phyloP scores from a whole-genome alignment of 2,888 invertebrate species.

The Gymnocheta viridis region DNA sequence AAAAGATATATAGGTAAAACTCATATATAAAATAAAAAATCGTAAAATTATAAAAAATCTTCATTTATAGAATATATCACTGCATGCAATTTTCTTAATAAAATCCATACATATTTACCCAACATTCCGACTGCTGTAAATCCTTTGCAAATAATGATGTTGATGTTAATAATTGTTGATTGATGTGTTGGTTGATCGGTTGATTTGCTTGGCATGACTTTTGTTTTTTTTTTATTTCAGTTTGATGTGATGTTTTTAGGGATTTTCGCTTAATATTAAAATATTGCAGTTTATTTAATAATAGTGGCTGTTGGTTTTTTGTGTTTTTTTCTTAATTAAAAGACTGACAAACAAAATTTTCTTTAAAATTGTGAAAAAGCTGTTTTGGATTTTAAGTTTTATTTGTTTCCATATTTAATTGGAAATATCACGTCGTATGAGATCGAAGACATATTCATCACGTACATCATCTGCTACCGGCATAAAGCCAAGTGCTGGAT shows the following conservation, averaged over 20 bases:
- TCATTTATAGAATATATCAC: constrained; percentile 58
- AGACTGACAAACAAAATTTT: constrained; percentile 46
- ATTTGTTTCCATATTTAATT: constrained; percentile 71
- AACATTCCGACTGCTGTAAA: constrained; percentile 27
- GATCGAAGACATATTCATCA: constrained; percentile 80
- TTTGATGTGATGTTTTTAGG: constrained; percentile 43
- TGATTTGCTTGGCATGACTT: constrained; percentile 53
- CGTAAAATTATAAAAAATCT: constrained; percentile 38
- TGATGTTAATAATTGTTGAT: constrained; percentile 27
- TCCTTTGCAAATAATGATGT: constrained; percentile 8
- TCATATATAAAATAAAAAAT: constrained; percentile 51
- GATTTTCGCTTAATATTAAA: constrained; percentile 64
- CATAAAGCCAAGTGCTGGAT: constrained; percentile 78
- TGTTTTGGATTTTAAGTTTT: constrained; percentile 59
- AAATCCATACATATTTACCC: constrained; percentile 62
- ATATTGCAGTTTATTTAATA: constrained; percentile 53
- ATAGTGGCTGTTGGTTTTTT: constrained; percentile 44
- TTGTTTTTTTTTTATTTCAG: constrained; percentile 3
- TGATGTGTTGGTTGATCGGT: background rate
- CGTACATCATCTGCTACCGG: constrained; percentile 79
- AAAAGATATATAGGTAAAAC: constrained; percentile 41
- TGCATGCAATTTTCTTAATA: constrained; percentile 57
- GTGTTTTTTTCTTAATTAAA: constrained; percentile 53
- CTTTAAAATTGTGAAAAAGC: constrained; percentile 45
- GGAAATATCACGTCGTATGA: constrained; percentile 79